Percentiles rank a stretch among this genome's conserved stretches.
Evolutionary conservation across 2,113 vertebrate species (phyloP).

Genomic region (Synodontis membranacea): DNA sequence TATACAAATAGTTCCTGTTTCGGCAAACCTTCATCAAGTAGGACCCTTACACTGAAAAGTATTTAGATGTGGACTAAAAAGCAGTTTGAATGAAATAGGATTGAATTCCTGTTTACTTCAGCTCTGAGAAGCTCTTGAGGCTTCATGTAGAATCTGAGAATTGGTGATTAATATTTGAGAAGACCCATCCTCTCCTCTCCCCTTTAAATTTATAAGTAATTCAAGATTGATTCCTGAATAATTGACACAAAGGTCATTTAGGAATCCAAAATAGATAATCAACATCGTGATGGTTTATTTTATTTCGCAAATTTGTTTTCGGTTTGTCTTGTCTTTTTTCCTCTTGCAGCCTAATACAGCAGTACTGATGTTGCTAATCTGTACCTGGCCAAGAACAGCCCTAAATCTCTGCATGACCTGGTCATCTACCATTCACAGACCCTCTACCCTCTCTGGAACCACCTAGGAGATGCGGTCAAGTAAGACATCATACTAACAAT

Average conservation of each 20-base stretch:
- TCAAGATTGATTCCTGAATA: conserved; percentile 23
- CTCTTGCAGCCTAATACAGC: conserved; percentile 67
- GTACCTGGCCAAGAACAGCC: conserved; percentile 70
- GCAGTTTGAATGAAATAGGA: not conserved
- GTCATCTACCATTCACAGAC: conserved; percentile 72
- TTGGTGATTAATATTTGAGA: conserved; percentile 23
- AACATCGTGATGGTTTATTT: not conserved
- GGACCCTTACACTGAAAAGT: not conserved
- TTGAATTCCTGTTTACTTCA: not conserved
- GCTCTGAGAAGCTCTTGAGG: not conserved
- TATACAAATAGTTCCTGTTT: not conserved
- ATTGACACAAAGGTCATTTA: conserved; percentile 13
- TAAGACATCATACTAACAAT: conserved; percentile 39
- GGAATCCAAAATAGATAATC: not conserved
- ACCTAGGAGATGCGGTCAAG: conserved; percentile 72
- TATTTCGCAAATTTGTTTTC: not conserved
- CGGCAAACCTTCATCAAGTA: not conserved
- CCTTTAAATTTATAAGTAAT: conserved; percentile 21
- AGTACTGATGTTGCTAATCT: conserved; percentile 70
- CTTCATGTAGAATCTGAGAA: conserved; percentile 7
- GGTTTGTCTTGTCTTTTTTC: not conserved
- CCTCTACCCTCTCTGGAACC: conserved; percentile 75
- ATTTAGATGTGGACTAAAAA: not conserved
- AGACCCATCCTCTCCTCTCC: conserved; percentile 1
- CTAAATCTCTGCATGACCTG: conserved; percentile 71